These are phyloP conservation scores for Rhabditophanes sp. DNA, from an alignment of 2,888 invertebrate genomes.

Conservation along the genomic window DNA sequence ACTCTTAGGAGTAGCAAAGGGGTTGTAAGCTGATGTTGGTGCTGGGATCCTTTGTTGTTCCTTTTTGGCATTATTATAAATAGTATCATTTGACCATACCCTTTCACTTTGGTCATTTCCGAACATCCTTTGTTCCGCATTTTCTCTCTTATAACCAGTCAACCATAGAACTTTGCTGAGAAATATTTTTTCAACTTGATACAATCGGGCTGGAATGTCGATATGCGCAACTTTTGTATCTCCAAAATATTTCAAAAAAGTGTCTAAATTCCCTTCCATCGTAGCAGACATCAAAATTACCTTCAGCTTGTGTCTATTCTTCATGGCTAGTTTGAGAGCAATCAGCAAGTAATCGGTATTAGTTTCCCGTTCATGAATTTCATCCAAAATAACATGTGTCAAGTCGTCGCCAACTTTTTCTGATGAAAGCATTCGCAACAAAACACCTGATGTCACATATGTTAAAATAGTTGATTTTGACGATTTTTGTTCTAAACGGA, in stretches of 20 bases:
- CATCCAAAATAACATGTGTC: constrained; percentile 56
- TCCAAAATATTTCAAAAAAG: constrained; percentile 69
- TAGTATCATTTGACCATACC: too few species aligned
- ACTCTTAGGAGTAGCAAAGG: too few species aligned
- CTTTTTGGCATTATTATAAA: too few species aligned
- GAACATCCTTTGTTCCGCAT: too few species aligned
- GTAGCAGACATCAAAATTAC: constrained; percentile 81
- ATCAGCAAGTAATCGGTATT: constrained; percentile 80
- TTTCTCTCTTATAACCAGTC: constrained; percentile 18
- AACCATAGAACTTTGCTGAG: constrained; percentile 33
- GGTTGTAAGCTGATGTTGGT: too few species aligned
- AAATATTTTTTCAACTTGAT: constrained; percentile 24
- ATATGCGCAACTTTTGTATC: constrained; percentile 57
- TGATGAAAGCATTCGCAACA: constrained; percentile 70
- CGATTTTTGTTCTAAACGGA: constrained; percentile 67
- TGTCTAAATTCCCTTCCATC: constrained; percentile 57
- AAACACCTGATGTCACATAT: constrained; percentile 78
- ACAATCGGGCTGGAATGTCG: constrained; percentile 46
- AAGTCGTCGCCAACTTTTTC: constrained; percentile 58
- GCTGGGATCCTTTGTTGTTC: too few species aligned
- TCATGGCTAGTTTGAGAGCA: constrained; percentile 50
- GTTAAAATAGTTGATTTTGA: constrained; percentile 65
- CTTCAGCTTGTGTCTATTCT: constrained; percentile 24
- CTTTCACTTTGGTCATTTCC: too few species aligned
- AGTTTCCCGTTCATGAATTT: constrained; percentile 68